phyloP scores from a whole-genome alignment of 2,888 invertebrate genomes.

The Leucophenga maculata region DNA sequence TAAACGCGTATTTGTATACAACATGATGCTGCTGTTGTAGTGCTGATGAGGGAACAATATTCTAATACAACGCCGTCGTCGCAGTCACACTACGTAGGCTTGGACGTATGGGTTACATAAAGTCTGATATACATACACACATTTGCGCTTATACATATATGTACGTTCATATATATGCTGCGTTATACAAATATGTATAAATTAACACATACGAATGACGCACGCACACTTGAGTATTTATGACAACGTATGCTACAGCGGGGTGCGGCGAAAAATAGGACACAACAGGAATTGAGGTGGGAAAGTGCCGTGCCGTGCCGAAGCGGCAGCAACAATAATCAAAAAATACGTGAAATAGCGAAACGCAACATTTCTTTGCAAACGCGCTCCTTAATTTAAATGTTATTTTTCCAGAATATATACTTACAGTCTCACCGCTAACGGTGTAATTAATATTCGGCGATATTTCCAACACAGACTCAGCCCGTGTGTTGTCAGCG shows the following conservation, averaged over 20 bases:
- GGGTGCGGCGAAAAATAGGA: conserved; percentile 26
- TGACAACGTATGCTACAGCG: neutral
- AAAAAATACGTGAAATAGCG: conserved; percentile 24
- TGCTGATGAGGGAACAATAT: conserved; percentile 60
- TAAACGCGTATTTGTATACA: conserved; percentile 26
- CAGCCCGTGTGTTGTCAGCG: conserved; percentile 71
- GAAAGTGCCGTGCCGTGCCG: conserved; percentile 55
- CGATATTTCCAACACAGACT: conserved; percentile 72
- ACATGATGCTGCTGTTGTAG: conserved; percentile 22
- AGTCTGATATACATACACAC: conserved; percentile 51
- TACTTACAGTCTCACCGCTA: conserved; percentile 73
- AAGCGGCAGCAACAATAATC: conserved; percentile 36
- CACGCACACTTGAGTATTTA: conserved; percentile 44
- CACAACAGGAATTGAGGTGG: conserved; percentile 63
- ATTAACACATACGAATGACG: conserved; percentile 34
- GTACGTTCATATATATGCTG: conserved; percentile 12
- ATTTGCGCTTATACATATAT: conserved; percentile 47
- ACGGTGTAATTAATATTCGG: conserved; percentile 73
- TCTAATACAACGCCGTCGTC: conserved; percentile 55
- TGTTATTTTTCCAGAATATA: conserved; percentile 26
- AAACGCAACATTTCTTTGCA: conserved; percentile 58
- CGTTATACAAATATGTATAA: conserved; percentile 33
- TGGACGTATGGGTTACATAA: conserved; percentile 51
- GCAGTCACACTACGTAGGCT: conserved; percentile 15
- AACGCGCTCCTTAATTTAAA: conserved; percentile 43